Conservation (phyloP, 2,888 invertebrate species). For the Ornithoptera priamus region DNA sequence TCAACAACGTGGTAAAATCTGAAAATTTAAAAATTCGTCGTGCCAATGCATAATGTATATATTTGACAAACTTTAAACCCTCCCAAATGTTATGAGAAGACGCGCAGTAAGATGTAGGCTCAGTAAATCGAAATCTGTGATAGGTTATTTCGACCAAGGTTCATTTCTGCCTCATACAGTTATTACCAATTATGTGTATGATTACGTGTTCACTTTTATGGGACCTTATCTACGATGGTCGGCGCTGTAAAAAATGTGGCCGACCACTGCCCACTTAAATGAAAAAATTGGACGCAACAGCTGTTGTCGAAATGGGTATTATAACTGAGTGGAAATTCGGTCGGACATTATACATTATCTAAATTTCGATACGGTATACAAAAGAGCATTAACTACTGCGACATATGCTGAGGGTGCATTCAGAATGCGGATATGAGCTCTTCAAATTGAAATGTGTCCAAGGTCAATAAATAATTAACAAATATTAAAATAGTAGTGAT, state of each 20-base stretch:
- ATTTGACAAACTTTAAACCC: too few relatives aligned
- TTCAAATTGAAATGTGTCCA: constrained; percentile 28
- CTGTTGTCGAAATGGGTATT: constrained; percentile 59
- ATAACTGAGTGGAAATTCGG: constrained; percentile 70
- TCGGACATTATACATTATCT: constrained; percentile 76
- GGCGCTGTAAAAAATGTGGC: constrained; percentile 30
- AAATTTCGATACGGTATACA: constrained; percentile 76
- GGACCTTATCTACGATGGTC: constrained; percentile 62
- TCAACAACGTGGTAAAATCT: too few relatives aligned
- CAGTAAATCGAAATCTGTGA: too few relatives aligned
- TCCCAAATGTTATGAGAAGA: too few relatives aligned
- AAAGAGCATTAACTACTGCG: constrained; percentile 70
- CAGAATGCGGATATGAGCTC: constrained; percentile 46
- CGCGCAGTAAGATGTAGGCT: too few relatives aligned
- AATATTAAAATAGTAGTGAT: too few relatives aligned
- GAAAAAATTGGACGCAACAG: constrained; percentile 61
- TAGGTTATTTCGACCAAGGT: too few relatives aligned
- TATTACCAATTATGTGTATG: constrained; percentile 72
- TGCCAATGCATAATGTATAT: too few relatives aligned
- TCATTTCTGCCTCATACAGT: constrained; percentile 48
- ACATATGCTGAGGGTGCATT: constrained; percentile 60
- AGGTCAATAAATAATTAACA: too few relatives aligned
- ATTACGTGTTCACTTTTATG: constrained; percentile 67
- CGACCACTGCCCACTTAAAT: constrained; percentile 60
- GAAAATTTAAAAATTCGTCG: too few relatives aligned